phyloP scores from a whole-genome alignment of 2,797 vertebrate species.

The Acanthurus leucopareius region DNA sequence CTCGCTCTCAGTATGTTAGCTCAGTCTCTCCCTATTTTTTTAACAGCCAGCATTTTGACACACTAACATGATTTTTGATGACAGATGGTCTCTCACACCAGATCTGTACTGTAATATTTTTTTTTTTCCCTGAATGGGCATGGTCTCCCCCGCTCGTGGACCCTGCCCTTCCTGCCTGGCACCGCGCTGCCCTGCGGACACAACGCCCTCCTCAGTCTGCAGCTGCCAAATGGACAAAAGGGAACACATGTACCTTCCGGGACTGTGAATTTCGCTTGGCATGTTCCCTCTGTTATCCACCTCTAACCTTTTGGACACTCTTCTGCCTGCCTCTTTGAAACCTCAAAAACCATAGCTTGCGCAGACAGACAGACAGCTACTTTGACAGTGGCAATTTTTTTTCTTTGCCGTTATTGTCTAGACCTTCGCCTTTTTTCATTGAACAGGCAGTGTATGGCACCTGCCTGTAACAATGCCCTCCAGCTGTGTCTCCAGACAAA shows the following conservation, averaged over 20 bases:
- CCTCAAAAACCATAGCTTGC: constrained; percentile 49
- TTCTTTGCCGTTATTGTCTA: constrained; percentile 47
- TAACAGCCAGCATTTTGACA: constrained; percentile 34
- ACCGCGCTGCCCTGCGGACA: constrained; percentile 40
- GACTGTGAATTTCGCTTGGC: constrained; percentile 60
- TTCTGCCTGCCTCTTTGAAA: constrained; percentile 44
- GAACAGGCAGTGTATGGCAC: constrained; percentile 62
- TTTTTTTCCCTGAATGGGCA: constrained; percentile 7
- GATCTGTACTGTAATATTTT: constrained; percentile 16
- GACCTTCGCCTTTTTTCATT: constrained; percentile 60
- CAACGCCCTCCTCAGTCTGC: constrained; percentile 41
- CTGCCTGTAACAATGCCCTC: constrained; percentile 73
- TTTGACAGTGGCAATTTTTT: constrained; percentile 51
- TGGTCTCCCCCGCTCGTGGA: not conserved
- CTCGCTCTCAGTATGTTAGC: constrained; percentile 21
- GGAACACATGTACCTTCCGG: constrained; percentile 61
- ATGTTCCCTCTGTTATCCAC: constrained; percentile 68
- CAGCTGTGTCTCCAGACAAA: constrained; percentile 79
- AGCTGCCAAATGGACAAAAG: constrained; percentile 70
- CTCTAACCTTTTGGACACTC: constrained; percentile 63
- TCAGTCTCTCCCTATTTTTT: constrained; percentile 26
- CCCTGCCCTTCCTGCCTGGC: constrained; percentile 40
- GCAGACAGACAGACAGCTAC: constrained; percentile 58
- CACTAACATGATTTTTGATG: constrained; percentile 59
- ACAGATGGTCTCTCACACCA: constrained; percentile 43